Percentiles rank a stretch among this genome's conserved stretches.
These are phyloP conservation scores for Plemyria rubiginata DNA, from an alignment of 2,888 invertebrate genomes.

Conservation along the genomic window DNA sequence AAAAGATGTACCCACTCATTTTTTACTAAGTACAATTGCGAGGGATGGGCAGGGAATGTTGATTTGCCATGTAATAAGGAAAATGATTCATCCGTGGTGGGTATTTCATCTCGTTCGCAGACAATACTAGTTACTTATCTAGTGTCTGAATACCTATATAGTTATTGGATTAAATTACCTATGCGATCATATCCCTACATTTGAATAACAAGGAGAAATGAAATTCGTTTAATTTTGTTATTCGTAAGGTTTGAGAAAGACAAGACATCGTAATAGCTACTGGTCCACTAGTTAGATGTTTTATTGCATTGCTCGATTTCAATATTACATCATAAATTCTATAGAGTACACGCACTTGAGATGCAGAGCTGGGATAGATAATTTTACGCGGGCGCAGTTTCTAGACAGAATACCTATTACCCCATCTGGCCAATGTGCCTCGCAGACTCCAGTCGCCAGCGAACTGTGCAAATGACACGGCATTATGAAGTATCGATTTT, in stretches of 20 bases:
- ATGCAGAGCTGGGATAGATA: slow-evolving; percentile 27
- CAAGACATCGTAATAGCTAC: slow-evolving; percentile 11
- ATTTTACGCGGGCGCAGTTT: slow-evolving; percentile 29
- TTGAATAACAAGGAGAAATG: slow-evolving; percentile 32
- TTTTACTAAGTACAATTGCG: slow-evolving; percentile 24
- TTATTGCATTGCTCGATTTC: slow-evolving; percentile 27
- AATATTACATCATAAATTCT: slow-evolving; percentile 32
- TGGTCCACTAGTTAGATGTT: slow-evolving; percentile 15
- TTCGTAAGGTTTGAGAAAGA: slow-evolving; percentile 5
- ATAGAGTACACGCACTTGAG: slow-evolving; percentile 19
- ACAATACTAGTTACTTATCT: slow-evolving; percentile 17
- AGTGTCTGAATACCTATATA: slow-evolving; percentile 16
- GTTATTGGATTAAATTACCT: slow-evolving; percentile 32
- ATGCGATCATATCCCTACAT: slow-evolving; percentile 33
- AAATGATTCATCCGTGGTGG: slow-evolving; percentile 39
- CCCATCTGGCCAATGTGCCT: slow-evolving; percentile 24
- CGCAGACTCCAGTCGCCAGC: slow-evolving; percentile 25
- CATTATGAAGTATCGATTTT: slow-evolving; percentile 41
- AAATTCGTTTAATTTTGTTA: slow-evolving; percentile 9
- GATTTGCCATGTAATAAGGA: slow-evolving; percentile 40
- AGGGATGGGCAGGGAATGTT: slow-evolving; percentile 21
- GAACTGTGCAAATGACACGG: slow-evolving; percentile 37
- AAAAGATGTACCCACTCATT: neutral
- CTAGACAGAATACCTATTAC: slow-evolving; percentile 14
- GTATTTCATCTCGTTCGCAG: slow-evolving; percentile 18